Percentiles rank a stretch among this genome's conserved stretches.
Evolutionary conservation across 2,113 vertebrate species (phyloP).

Genomic region (Petaurus breviceps): DNA sequence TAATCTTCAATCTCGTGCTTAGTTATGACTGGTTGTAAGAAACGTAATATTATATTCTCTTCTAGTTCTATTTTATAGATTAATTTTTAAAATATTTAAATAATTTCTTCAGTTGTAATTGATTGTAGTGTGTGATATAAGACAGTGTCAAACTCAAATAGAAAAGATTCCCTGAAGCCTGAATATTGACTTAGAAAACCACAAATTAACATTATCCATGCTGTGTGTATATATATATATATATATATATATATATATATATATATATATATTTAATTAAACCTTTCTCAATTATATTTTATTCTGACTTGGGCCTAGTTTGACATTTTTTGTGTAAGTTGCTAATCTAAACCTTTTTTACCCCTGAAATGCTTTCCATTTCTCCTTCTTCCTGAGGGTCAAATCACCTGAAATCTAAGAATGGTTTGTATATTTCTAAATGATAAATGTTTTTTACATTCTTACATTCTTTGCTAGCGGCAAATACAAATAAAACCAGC

Average conservation of each 20-base stretch:
- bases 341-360: not conserved
- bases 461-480: not conserved
- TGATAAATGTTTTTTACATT: not conserved
- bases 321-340: not conserved
- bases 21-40: no score
- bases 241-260: no score
- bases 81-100: no score
- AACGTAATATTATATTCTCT: no score
- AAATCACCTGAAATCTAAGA: not conserved
- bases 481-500: not conserved
- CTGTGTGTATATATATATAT: no score
- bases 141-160: no score
- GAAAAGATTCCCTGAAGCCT: no score
- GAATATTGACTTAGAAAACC: no score
- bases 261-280: not conserved
- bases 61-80: no score
- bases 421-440: not conserved
- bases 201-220: not conserved
- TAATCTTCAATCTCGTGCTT: no score
- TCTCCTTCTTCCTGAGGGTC: not conserved
- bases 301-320: not conserved
- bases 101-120: no score
- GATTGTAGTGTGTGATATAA: no score
- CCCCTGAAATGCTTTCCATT: not conserved
- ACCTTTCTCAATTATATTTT: not conserved